Percentiles rank a stretch among this genome's conserved stretches.
These are phyloP conservation scores for Hirudo medicinalis DNA, from an alignment of 1,140 invertebrate species.

Conservation along the genomic window DNA sequence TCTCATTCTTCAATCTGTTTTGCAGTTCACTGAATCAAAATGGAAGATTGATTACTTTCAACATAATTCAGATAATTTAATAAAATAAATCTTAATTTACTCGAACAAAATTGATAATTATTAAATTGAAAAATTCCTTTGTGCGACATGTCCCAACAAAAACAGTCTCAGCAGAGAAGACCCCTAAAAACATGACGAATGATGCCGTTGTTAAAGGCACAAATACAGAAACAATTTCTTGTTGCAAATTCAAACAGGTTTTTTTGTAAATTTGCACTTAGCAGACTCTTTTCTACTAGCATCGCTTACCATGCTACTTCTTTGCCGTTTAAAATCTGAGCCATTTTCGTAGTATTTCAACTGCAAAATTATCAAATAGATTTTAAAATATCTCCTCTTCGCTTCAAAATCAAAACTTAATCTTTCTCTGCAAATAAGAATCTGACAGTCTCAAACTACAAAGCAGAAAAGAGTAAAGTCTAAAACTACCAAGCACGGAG, in stretches of 20 bases:
- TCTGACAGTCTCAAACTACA: not conserved
- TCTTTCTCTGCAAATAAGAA: not conserved
- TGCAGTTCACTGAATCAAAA: constrained; percentile 56
- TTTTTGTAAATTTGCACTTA: not conserved
- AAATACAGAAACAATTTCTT: not conserved
- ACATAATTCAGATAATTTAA: constrained; percentile 7
- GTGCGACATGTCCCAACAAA: not conserved
- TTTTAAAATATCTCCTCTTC: not conserved
- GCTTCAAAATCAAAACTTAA: not conserved
- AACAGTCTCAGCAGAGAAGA: not conserved
- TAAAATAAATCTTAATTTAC: not conserved
- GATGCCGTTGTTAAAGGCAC: not conserved
- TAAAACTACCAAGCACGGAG: not conserved
- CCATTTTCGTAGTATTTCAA: constrained; percentile 32
- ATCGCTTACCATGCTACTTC: constrained; percentile 49
- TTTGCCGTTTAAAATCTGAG: constrained; percentile 51
- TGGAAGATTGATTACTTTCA: not conserved
- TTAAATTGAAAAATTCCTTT: constrained; percentile 7
- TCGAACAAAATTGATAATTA: not conserved
- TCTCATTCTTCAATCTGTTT: constrained; percentile 53
- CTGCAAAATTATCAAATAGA: constrained; percentile 5
- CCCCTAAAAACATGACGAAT: not conserved
- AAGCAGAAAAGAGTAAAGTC: not conserved
- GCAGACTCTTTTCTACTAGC: not conserved
- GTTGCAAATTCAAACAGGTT: not conserved